Percentiles rank a stretch among this genome's conserved stretches.
These are phyloP conservation scores for Semotilus atromaculatus DNA, from an alignment of 2,797 vertebrate genomes.

Conservation along the genomic window DNA sequence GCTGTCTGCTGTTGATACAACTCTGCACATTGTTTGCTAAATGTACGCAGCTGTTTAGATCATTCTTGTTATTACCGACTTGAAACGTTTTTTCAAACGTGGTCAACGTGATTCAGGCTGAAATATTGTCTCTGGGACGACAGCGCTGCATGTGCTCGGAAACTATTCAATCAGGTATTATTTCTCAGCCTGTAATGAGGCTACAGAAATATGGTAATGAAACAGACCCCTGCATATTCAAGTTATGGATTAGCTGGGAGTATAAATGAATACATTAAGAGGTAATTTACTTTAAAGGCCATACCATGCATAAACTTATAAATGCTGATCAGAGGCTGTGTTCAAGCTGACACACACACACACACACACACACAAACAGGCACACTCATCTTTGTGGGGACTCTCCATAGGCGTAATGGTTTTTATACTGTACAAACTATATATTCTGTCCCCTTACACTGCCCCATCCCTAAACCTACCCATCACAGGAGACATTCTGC, in stretches of 20 bases:
- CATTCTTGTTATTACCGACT: slow-evolving; percentile 19
- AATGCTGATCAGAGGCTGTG: slow-evolving; percentile 9
- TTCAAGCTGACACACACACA: slow-evolving; percentile 11
- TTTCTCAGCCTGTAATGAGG: slow-evolving; percentile 44
- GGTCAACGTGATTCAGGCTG: slow-evolving; percentile 3
- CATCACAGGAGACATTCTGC: too few species aligned
- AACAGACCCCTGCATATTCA: slow-evolving; percentile 35
- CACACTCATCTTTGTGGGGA: too few species aligned
- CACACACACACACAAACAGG: not conserved
- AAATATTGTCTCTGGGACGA: slow-evolving; percentile 25
- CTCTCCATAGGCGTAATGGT: too few species aligned
- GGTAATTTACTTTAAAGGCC: slow-evolving; percentile 41
- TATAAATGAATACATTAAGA: slow-evolving; percentile 39
- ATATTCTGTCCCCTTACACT: too few species aligned
- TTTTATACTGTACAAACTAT: too few species aligned
- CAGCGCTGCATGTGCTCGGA: slow-evolving; percentile 30
- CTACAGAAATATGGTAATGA: slow-evolving; percentile 54
- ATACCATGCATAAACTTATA: slow-evolving; percentile 28
- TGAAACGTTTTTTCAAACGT: slow-evolving; percentile 34
- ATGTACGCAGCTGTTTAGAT: slow-evolving; percentile 24
- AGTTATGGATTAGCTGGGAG: slow-evolving; percentile 30
- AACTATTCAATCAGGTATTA: slow-evolving; percentile 52
- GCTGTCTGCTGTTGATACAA: slow-evolving; percentile 5
- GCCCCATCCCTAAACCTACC: too few species aligned
- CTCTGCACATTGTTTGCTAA: slow-evolving; percentile 21